Percentiles rank a stretch among this genome's conserved stretches.
phyloP scores from a whole-genome alignment of 2,888 invertebrate genomes.

The Coelopa pilipes region DNA sequence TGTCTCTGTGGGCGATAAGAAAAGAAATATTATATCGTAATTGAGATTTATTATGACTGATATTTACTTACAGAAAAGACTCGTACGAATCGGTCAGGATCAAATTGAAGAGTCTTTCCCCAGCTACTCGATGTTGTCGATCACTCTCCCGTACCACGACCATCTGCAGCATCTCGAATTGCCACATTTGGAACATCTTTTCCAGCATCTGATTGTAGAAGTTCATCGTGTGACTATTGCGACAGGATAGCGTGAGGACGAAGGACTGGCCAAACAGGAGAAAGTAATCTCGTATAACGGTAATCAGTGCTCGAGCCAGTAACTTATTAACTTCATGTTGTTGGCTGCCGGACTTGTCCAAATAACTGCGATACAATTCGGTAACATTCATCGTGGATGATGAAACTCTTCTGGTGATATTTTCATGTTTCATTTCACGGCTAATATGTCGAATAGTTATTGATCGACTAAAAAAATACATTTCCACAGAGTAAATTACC shows the following conservation, averaged over 20 bases:
- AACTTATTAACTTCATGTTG: slow-evolving; percentile 49
- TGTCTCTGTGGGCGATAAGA: slow-evolving; percentile 41
- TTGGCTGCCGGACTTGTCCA: slow-evolving; percentile 49
- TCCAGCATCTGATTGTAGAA: slow-evolving; percentile 55
- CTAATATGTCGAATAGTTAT: too few relatives aligned
- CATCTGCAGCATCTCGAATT: slow-evolving; percentile 47
- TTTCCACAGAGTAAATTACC: too few relatives aligned
- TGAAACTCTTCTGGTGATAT: too few relatives aligned
- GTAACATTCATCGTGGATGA: slow-evolving; percentile 50
- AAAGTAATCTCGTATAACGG: slow-evolving; percentile 52
- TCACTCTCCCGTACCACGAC: slow-evolving; percentile 44
- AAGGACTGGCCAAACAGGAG: slow-evolving; percentile 50
- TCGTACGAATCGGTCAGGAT: slow-evolving; percentile 44
- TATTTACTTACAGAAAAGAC: slow-evolving; percentile 45
- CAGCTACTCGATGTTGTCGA: slow-evolving; percentile 4
- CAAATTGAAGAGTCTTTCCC: slow-evolving; percentile 37
- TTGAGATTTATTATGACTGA: neutral
- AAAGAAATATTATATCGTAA: too few relatives aligned
- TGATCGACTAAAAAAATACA: too few relatives aligned
- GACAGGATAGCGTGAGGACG: slow-evolving; percentile 52
- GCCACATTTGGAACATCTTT: slow-evolving; percentile 45
- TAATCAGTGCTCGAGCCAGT: slow-evolving; percentile 51
- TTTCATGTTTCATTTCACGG: too few relatives aligned
- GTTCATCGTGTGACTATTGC: slow-evolving; percentile 47
- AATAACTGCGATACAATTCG: slow-evolving; percentile 46